A percentile compares a stretch with the other conserved stretches of the same genome.
Conservation (phyloP, 2,113 vertebrate species). For the Dendrocopos noguchii region DNA sequence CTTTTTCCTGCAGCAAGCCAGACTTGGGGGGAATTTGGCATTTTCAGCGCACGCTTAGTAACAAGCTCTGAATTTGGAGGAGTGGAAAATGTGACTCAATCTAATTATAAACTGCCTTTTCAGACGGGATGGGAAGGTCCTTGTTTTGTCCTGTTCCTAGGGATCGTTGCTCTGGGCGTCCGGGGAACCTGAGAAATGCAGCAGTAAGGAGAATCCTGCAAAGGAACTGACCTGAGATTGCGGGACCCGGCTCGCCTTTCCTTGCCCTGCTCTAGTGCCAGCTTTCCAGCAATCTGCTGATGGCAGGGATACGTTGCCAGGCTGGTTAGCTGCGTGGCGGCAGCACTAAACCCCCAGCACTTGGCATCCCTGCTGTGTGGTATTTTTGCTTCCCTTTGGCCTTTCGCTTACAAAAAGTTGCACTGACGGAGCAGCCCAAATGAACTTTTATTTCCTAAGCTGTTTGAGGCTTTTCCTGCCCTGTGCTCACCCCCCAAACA, state of each 20-base stretch:
- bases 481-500: not conserved
- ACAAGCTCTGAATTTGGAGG: slow-evolving; percentile 47
- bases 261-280: not conserved
- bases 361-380: slow-evolving; percentile 40
- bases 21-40: not conserved
- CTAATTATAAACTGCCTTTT: slow-evolving; percentile 61
- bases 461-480: slow-evolving; percentile 47
- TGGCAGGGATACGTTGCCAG: slow-evolving; percentile 36
- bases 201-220: not conserved
- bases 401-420: slow-evolving; percentile 32
- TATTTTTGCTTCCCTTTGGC: slow-evolving; percentile 54
- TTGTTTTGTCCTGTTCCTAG: slow-evolving; percentile 33
- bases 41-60: slow-evolving; percentile 22
- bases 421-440: slow-evolving; percentile 13
- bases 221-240: not conserved
- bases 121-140: slow-evolving; percentile 32
- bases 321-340: not conserved
- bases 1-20: slow-evolving; percentile 19
- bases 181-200: not conserved
- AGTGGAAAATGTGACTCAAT: slow-evolving; percentile 64
- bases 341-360: slow-evolving; percentile 32
- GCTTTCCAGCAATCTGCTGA: slow-evolving; percentile 54
- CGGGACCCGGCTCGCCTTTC: not conserved
- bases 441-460: slow-evolving; percentile 26
- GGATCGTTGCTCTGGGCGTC: not conserved